Conservation (phyloP, 2,113 vertebrate species). For the Syrmaticus mikado region DNA sequence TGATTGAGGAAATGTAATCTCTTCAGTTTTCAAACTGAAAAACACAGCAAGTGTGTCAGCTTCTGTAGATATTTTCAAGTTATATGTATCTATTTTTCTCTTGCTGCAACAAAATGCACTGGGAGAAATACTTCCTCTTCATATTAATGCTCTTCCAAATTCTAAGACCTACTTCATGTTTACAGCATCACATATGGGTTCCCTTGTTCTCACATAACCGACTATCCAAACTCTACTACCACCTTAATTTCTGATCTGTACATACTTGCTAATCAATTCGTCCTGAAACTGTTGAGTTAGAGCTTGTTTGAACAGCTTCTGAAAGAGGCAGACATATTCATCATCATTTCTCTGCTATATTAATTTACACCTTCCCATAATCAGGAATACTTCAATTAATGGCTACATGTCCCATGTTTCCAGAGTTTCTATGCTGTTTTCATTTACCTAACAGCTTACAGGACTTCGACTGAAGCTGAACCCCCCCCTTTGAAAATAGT, state of each 20-base stretch:
- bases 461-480: not conserved
- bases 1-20: not conserved
- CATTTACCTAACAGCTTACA: not conserved
- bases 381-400: not conserved
- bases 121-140: not conserved
- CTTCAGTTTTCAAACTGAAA: not conserved
- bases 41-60: not conserved
- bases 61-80: not conserved
- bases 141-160: not conserved
- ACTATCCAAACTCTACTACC: not conserved
- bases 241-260: not conserved
- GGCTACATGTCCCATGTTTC: not conserved
- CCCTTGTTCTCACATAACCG: not conserved
- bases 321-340: rapidly evolving
- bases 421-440: not conserved
- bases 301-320: not conserved
- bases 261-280: not conserved
- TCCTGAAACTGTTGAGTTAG: not conserved
- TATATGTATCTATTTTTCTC: not conserved
- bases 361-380: not conserved
- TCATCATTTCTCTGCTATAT: not conserved
- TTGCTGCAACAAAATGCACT: not conserved
- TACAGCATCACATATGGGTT: not conserved
- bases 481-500: not conserved
- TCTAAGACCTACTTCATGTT: not conserved